phyloP scores from a whole-genome alignment of 2,888 invertebrate species.

The Plagiodera versicolora region DNA sequence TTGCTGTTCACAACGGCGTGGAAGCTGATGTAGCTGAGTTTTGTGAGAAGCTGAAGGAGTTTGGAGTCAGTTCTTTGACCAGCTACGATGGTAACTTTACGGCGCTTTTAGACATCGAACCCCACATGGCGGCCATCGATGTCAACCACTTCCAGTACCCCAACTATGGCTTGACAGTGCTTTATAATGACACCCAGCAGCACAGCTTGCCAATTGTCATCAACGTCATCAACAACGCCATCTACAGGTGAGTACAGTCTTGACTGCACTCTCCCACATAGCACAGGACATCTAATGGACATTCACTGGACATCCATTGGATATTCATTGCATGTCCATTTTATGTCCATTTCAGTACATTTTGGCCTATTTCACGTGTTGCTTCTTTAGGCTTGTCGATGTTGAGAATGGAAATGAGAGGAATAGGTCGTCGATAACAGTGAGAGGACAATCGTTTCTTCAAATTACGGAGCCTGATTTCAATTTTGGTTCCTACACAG shows the following conservation, averaged over 20 bases:
- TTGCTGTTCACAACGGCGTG: constrained; percentile 65
- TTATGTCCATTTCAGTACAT: not conserved
- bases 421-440: constrained; percentile 62
- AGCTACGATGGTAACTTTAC: constrained; percentile 70
- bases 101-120: constrained; percentile 63
- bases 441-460: constrained; percentile 70
- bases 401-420: constrained; percentile 22
- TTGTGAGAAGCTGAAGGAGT: constrained; percentile 44
- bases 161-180: constrained; percentile 63
- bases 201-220: constrained; percentile 77
- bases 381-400: constrained; percentile 23
- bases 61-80: constrained; percentile 52
- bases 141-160: constrained; percentile 59
- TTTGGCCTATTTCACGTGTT: not conserved
- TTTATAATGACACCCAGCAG: constrained; percentile 78
- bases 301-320: too few species aligned
- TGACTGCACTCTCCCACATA: too few species aligned
- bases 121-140: constrained; percentile 69
- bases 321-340: too few species aligned
- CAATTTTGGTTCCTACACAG: constrained; percentile 70
- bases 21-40: constrained; percentile 48
- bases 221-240: constrained; percentile 71
- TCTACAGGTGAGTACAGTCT: constrained; percentile 71
- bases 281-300: too few species aligned
- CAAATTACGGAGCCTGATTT: constrained; percentile 74